Percentiles rank a stretch among this genome's conserved stretches.
Evolutionary conservation across 2,797 vertebrate species (phyloP).

Genomic region (Cichlasoma orientale): DNA sequence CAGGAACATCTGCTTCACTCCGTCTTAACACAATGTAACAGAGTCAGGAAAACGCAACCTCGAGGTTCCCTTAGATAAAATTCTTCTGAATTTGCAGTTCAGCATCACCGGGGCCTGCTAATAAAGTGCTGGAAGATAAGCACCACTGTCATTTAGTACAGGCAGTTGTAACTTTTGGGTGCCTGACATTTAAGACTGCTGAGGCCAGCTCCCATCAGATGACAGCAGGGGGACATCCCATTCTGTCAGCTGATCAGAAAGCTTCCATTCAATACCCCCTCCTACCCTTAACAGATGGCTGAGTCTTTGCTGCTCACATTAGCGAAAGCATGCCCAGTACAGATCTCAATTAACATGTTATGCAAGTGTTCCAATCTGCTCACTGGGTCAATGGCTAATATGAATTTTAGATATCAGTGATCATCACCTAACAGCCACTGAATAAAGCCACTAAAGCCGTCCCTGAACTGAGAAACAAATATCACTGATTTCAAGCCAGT

Average conservation of each 20-base stretch:
- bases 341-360: slow-evolving; percentile 64
- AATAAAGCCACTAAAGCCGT: slow-evolving; percentile 1
- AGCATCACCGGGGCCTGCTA: not conserved
- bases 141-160: slow-evolving; percentile 20
- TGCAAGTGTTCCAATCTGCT: slow-evolving; percentile 49
- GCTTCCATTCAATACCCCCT: slow-evolving; percentile 56
- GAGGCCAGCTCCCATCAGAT: slow-evolving; percentile 49
- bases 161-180: slow-evolving; percentile 26
- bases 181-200: slow-evolving; percentile 69
- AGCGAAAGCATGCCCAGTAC: slow-evolving; percentile 29
- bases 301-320: slow-evolving; percentile 45
- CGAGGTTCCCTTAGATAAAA: not conserved
- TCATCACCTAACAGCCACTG: not conserved
- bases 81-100: not conserved
- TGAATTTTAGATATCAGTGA: slow-evolving; percentile 17
- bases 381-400: slow-evolving; percentile 31
- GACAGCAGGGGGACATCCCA: slow-evolving; percentile 60
- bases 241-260: slow-evolving; percentile 72
- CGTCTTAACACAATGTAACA: slow-evolving; percentile 34
- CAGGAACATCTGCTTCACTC: slow-evolving; percentile 63
- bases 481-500: not conserved
- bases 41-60: not conserved
- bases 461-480: not conserved
- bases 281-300: slow-evolving; percentile 54
- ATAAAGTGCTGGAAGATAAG: not conserved